Percentiles rank a stretch among this genome's conserved stretches.
These are phyloP conservation scores for Falco concolor DNA, from an alignment of 2,797 vertebrate genomes.

Conservation along the genomic window DNA sequence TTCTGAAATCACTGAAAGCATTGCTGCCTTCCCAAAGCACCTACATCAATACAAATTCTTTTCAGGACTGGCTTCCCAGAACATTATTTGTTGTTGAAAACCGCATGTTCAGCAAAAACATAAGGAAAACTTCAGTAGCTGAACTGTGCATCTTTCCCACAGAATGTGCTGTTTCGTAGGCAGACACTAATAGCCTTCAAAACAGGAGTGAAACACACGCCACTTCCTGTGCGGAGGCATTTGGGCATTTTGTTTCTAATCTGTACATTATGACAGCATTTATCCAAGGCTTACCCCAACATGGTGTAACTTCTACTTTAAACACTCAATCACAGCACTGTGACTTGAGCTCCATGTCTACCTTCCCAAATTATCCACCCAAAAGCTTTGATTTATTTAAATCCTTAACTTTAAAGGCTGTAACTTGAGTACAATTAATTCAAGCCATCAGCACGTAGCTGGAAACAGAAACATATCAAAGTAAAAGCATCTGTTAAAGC, in stretches of 20 bases:
- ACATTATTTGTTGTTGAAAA: not conserved
- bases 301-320: not conserved
- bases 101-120: not conserved
- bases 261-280: not conserved
- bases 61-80: not conserved
- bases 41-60: not conserved
- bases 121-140: not conserved
- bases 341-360: not conserved
- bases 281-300: not conserved
- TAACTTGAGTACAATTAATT: not conserved
- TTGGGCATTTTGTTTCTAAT: not conserved
- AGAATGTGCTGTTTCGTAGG: not conserved
- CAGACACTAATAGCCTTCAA: not conserved
- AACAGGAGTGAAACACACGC: not conserved
- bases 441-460: not conserved
- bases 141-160: not conserved
- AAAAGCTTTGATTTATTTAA: conserved; percentile 22
- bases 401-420: not conserved
- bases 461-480: conserved; percentile 1
- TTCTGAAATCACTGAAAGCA: not conserved
- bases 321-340: not conserved
- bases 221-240: not conserved
- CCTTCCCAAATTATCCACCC: not conserved
- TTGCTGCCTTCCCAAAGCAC: not conserved
- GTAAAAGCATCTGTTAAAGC: conserved; percentile 8